Evolutionary conservation across 2,113 vertebrate genomes (phyloP).

Genomic region (Acrocephalus kingi): DNA sequence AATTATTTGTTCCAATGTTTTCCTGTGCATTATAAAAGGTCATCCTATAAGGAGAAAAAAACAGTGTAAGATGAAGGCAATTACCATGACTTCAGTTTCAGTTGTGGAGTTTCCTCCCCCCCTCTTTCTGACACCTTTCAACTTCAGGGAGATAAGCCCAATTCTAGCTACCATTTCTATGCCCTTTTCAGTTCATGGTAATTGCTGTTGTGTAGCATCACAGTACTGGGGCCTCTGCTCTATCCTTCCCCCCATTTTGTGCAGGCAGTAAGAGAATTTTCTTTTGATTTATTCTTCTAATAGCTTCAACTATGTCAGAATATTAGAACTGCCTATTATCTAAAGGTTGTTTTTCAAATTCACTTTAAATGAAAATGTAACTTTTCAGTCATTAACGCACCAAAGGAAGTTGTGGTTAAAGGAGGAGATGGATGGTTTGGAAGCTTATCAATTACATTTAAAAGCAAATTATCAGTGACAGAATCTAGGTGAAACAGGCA

Average conservation of each 20-base stretch:
- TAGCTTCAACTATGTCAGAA: not conserved
- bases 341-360: constrained; percentile 39
- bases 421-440: not conserved
- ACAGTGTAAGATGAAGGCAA: not conserved
- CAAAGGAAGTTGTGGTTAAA: not conserved
- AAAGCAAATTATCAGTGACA: constrained; percentile 39
- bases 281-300: constrained; percentile 31
- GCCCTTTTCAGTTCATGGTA: not conserved
- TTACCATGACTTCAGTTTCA: not conserved
- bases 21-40: not conserved
- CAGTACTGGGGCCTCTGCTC: not conserved
- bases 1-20: not conserved
- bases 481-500: not conserved
- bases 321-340: constrained; percentile 18
- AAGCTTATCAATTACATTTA: constrained; percentile 25
- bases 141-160: not conserved
- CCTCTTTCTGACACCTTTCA: not conserved
- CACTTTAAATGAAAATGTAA: constrained; percentile 40
- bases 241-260: not conserved
- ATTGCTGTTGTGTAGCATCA: not conserved
- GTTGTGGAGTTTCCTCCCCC: rapidly evolving
- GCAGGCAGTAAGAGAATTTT: not conserved
- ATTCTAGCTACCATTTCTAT: not conserved
- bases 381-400: not conserved
- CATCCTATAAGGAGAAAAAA: not conserved